phyloP scores from a whole-genome alignment of 2,113 vertebrate species.

The Pandion haliaetus region DNA sequence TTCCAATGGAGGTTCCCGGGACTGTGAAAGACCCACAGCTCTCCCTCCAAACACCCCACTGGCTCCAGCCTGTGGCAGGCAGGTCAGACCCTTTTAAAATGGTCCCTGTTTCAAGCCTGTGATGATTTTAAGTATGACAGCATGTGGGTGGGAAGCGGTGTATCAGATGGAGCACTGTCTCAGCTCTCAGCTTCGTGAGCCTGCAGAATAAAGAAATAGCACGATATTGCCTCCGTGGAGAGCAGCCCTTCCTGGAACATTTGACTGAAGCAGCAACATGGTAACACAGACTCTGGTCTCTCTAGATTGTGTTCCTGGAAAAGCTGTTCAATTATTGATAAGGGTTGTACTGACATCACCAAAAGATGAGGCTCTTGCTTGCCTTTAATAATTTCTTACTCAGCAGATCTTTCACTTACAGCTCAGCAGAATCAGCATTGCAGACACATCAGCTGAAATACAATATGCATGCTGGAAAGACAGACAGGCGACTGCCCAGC shows the following conservation, averaged over 20 bases:
- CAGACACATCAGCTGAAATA: slow-evolving; percentile 38
- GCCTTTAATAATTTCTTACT: slow-evolving; percentile 45
- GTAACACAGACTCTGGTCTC: slow-evolving; percentile 15
- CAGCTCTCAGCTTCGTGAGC: background rate
- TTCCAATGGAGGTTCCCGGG: background rate
- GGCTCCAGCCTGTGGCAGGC: background rate
- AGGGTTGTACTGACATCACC: slow-evolving; percentile 46
- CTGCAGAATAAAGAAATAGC: background rate
- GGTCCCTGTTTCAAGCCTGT: background rate
- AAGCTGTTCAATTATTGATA: slow-evolving; percentile 71
- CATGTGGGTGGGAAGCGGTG: background rate
- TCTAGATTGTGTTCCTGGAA: slow-evolving; percentile 74
- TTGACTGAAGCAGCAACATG: background rate
- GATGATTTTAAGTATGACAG: background rate
- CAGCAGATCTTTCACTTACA: slow-evolving; percentile 20
- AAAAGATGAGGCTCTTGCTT: slow-evolving; percentile 40
- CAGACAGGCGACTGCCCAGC: background rate
- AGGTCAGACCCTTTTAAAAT: background rate
- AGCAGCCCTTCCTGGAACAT: slow-evolving; percentile 52
- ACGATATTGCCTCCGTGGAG: background rate
- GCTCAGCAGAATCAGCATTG: background rate
- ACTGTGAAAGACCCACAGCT: background rate
- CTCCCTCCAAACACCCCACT: background rate
- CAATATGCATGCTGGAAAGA: background rate
- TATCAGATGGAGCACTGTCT: background rate